Evolutionary conservation across 2,113 vertebrate genomes (phyloP).

Genomic region (Ammospiza nelsoni): DNA sequence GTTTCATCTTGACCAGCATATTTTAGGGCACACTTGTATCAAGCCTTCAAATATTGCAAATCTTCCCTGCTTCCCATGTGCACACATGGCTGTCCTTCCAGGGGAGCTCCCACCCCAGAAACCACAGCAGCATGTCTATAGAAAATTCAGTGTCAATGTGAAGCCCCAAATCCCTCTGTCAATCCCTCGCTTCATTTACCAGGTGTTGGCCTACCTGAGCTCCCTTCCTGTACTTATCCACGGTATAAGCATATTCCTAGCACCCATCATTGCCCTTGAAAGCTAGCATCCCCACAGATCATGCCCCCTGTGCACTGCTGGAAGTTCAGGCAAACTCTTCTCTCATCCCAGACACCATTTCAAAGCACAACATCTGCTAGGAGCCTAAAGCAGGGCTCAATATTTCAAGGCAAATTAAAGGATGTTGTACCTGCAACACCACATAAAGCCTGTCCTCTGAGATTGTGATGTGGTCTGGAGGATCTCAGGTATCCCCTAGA

Average conservation of each 20-base stretch:
- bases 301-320: rapidly evolving
- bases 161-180: neutral
- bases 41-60: neutral
- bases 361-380: neutral
- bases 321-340: neutral
- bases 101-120: neutral
- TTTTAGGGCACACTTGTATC: rapidly evolving
- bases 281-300: rapidly evolving
- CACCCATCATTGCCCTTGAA: neutral
- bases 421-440: neutral
- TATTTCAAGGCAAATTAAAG: neutral
- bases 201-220: neutral
- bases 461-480: neutral
- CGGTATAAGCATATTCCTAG: rapidly evolving
- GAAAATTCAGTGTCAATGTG: neutral
- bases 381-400: neutral
- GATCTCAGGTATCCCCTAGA: neutral
- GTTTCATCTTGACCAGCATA: neutral
- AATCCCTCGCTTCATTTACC: neutral
- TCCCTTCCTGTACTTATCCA: rapidly evolving
- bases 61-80: rapidly evolving
- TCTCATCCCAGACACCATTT: neutral
- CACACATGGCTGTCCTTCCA: neutral
- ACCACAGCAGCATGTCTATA: neutral
- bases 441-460: neutral